Percentiles rank a stretch among this genome's conserved stretches.
phyloP scores from a whole-genome alignment of 37 sponge, comb jelly and placozoan species.

The Chondrosia reniformis region DNA sequence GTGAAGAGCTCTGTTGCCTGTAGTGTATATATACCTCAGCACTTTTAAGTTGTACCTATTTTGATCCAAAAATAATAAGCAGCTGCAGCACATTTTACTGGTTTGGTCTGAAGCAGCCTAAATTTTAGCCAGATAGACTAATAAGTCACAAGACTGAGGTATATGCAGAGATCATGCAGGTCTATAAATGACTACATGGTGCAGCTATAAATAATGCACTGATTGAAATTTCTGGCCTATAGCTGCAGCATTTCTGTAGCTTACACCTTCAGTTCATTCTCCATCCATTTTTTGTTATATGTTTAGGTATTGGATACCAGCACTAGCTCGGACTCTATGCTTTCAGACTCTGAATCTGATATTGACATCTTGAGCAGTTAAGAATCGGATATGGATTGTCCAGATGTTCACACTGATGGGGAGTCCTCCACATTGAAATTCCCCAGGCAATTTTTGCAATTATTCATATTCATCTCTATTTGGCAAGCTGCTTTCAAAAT shows the following conservation, averaged over 20 bases:
- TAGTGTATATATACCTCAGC: background rate
- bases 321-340: slow-evolving; percentile 3
- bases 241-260: background rate
- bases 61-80: background rate
- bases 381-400: background rate
- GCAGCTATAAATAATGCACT: slow-evolving; percentile 2
- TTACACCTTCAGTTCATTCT: slow-evolving; percentile 2
- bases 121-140: slow-evolving; percentile 2
- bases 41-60: too few relatives aligned
- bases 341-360: background rate
- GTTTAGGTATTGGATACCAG: slow-evolving; percentile 2
- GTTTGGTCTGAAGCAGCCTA: slow-evolving; percentile 3
- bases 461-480: slow-evolving; percentile 30
- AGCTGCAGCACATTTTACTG: slow-evolving; percentile 3
- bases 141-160: slow-evolving; percentile 2
- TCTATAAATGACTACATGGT: slow-evolving; percentile 2
- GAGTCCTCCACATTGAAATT: slow-evolving; percentile 8
- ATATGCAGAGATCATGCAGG: slow-evolving; percentile 3
- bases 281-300: slow-evolving; percentile 1
- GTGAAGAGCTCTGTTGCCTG: slow-evolving; percentile 1
- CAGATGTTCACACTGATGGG: slow-evolving; percentile 3
- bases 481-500: slow-evolving; percentile 46
- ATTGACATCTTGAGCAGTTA: background rate
- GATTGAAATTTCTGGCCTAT: background rate
- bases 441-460: slow-evolving; percentile 28